Base-by-base conservation (phyloP, 2,888 invertebrate species). In the Metalampra italica region DNA sequence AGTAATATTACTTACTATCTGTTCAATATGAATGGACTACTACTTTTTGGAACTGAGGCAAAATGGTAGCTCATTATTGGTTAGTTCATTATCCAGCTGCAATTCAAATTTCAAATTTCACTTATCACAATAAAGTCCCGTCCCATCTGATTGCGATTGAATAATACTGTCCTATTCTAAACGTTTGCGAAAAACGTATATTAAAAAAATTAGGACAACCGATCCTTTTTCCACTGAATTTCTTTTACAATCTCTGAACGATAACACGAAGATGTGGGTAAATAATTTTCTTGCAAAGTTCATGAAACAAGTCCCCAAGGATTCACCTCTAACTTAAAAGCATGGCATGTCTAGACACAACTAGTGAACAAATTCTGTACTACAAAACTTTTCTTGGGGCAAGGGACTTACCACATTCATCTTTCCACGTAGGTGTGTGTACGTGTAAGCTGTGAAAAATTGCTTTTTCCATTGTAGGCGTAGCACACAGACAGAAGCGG, bases 261-360 rank as follows among this genome's bases (percentile, higher is more conserved):
- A 22, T 2, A 22, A 22, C 22, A 22, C 22, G 2, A 22, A 22
- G 5, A 3, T 22, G 2, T 22, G 5, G 5, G 22, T 22, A 36
- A 44, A 46, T 46, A 38, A 30, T 15, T 39, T 38, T 40, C 13
- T 39, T 40, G 15, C 15, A 30, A 73, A 77, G 71, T 75, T 76
- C 66, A 74, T 72, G 59, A 73, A 75, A 74, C 68, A 72, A 79
- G 63, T 77, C 78, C 77, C 77, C 55, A 68, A 75, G 78, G 82
- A 85, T 82, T 80, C 82, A 75, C 80, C 79, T 80, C 77, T 70
- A 81, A 82, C 72, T 82, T 80, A 82, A 78, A 84, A 83, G 80
- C 82, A 76, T 85, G 76, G 75, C 81, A 75, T 84, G 89, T 87
- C 89, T 88, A 88, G 88, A 88, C 88, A 81, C 81, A 75, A 82